A percentile compares a stretch with the other conserved stretches of the same genome.
These are phyloP conservation scores for Tiliacea citrago DNA, from an alignment of 2,888 invertebrate genomes.

Conservation along the genomic window DNA sequence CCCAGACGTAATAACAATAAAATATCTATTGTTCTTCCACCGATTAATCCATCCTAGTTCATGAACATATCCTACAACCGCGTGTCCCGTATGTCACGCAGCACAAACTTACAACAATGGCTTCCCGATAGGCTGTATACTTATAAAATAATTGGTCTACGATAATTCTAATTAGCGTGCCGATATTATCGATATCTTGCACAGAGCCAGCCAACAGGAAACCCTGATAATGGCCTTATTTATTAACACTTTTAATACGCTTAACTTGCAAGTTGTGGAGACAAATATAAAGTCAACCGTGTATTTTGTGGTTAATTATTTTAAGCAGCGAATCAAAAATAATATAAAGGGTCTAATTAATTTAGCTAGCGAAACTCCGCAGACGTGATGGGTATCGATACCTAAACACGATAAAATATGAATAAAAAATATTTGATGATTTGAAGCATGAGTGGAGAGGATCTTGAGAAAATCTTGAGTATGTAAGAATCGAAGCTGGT, in stretches of 20 bases:
- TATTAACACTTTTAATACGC: conserved; percentile 58
- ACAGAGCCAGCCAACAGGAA: conserved; percentile 77
- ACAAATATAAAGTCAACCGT: conserved; percentile 18
- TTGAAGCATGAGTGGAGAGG: too few relatives aligned
- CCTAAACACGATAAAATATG: too few relatives aligned
- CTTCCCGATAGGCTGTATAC: conserved; percentile 81
- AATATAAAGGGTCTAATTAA: too few relatives aligned
- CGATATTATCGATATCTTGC: conserved; percentile 86
- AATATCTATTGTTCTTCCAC: background rate
- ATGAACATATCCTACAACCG: conserved; percentile 36
- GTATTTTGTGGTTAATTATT: conserved; percentile 11
- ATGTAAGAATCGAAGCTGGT: too few relatives aligned
- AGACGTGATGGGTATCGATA: too few relatives aligned
- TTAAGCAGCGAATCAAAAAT: background rate
- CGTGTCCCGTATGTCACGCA: conserved; percentile 69
- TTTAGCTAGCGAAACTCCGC: too few relatives aligned
- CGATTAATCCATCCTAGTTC: background rate
- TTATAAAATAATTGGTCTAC: conserved; percentile 89
- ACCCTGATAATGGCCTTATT: conserved; percentile 69
- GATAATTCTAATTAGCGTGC: conserved; percentile 87
- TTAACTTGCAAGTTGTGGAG: conserved; percentile 26
- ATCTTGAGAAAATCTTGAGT: too few relatives aligned
- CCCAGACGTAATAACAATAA: background rate
- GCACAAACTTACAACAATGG: conserved; percentile 81
- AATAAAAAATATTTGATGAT: too few relatives aligned